phyloP scores from a whole-genome alignment of 2,113 vertebrate species.

The Cyanoramphus novaezelandiae region DNA sequence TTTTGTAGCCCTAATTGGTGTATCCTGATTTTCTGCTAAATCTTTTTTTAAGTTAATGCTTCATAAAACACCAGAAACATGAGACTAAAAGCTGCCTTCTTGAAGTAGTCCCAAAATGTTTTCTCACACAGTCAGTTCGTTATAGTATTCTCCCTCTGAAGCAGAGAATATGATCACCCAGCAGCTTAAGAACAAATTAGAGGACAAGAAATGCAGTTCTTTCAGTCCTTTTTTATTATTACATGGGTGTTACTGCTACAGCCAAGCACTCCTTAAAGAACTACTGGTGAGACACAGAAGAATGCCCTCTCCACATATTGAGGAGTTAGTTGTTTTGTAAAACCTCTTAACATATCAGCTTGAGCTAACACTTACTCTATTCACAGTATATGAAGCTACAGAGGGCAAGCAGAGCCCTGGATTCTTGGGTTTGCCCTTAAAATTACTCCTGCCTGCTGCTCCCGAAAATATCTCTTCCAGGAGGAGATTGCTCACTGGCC shows the following conservation, averaged over 20 bases:
- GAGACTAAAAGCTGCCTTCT: background rate
- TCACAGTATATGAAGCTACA: background rate
- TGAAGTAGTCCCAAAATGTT: background rate
- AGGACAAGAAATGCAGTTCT: background rate
- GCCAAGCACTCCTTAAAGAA: background rate
- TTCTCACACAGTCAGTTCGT: background rate
- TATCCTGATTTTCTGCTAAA: background rate
- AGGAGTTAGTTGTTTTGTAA: background rate
- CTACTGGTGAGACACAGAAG: background rate
- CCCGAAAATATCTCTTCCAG: background rate
- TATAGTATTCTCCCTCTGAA: background rate
- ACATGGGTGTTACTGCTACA: background rate
- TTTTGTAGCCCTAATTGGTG: background rate
- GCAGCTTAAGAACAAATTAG: background rate
- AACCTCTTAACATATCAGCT: background rate
- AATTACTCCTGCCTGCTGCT: background rate
- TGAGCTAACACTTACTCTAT: background rate
- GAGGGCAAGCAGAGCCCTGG: background rate
- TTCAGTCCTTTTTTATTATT: background rate
- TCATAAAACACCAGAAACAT: background rate
- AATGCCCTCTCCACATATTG: background rate
- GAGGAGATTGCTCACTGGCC: background rate
- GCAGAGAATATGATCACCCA: background rate
- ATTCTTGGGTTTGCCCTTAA: background rate
- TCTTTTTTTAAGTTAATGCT: background rate